Conservation (phyloP, 2,888 invertebrate species). For the Danaus chrysippus region DNA sequence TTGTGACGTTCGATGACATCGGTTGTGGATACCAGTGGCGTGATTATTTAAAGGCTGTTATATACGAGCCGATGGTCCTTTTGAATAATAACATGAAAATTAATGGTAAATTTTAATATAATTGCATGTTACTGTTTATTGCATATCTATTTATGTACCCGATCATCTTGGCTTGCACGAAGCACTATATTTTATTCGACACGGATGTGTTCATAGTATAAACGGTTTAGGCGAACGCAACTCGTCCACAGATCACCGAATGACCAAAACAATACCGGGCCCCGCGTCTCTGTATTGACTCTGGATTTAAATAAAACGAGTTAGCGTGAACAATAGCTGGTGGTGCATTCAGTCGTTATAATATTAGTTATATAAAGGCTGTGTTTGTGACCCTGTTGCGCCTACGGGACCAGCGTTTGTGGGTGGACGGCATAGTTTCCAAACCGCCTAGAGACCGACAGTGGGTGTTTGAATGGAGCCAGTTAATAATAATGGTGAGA, state of each 20-base stretch:
- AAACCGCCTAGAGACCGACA: constrained; percentile 70
- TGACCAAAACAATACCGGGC: constrained; percentile 71
- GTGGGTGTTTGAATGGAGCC: constrained; percentile 79
- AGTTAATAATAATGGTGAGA: constrained; percentile 79
- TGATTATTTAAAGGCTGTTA: constrained; percentile 46
- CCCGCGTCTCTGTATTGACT: constrained; percentile 71
- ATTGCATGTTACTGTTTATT: constrained; percentile 64
- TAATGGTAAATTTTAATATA: constrained; percentile 66
- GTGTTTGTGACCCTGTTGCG: constrained; percentile 76
- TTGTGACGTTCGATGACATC: constrained; percentile 58
- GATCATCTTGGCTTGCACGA: constrained; percentile 75
- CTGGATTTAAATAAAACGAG: constrained; percentile 67
- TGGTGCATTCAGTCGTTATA: constrained; percentile 67
- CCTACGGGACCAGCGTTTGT: constrained; percentile 75
- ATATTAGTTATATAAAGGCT: constrained; percentile 64
- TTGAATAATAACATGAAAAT: constrained; percentile 78
- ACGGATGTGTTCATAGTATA: constrained; percentile 36
- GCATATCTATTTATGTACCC: constrained; percentile 56
- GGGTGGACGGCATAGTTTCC: constrained; percentile 78
- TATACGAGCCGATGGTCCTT: constrained; percentile 71
- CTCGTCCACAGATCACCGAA: constrained; percentile 68
- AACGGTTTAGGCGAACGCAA: constrained; percentile 60
- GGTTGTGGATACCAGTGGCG: constrained; percentile 57
- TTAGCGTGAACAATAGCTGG: constrained; percentile 69
- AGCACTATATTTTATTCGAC: constrained; percentile 49